Evolutionary conservation across 1,140 invertebrate species (phyloP).

Genomic region (Chrysopa pallens): DNA sequence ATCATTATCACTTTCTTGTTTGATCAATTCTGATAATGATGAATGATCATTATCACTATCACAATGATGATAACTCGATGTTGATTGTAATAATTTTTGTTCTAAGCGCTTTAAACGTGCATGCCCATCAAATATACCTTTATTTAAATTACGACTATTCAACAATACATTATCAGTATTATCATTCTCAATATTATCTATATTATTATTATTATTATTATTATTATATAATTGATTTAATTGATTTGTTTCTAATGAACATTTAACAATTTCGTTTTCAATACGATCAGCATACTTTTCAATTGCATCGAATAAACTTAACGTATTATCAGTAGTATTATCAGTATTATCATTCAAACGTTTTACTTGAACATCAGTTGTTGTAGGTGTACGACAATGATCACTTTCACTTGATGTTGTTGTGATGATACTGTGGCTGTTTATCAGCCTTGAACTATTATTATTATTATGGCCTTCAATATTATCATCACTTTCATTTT

Average conservation of each 20-base stretch:
- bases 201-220: not conserved
- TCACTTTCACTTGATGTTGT: no score
- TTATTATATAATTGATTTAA: not conserved
- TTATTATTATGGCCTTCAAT: no score
- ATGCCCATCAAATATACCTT: conserved; percentile 8
- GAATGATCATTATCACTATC: not conserved
- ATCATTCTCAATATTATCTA: not conserved
- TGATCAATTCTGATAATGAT: conserved; percentile 2
- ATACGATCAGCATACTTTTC: not conserved
- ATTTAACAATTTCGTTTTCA: not conserved
- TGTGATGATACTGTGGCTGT: no score
- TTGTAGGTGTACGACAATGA: no score
- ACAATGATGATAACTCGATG: not conserved
- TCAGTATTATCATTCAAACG: not conserved
- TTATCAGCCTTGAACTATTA: no score
- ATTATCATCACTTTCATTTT: no score
- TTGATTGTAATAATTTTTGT: conserved; percentile 12
- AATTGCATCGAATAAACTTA: not conserved
- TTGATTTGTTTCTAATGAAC: not conserved
- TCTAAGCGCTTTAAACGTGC: conserved; percentile 15
- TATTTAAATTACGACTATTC: conserved; percentile 15
- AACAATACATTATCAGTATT: conserved; percentile 3
- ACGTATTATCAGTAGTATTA: not conserved
- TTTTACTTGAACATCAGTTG: no score
- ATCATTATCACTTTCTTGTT: not conserved